Conservation (phyloP, 1,140 invertebrate genomes). For the Formica selysi region DNA sequence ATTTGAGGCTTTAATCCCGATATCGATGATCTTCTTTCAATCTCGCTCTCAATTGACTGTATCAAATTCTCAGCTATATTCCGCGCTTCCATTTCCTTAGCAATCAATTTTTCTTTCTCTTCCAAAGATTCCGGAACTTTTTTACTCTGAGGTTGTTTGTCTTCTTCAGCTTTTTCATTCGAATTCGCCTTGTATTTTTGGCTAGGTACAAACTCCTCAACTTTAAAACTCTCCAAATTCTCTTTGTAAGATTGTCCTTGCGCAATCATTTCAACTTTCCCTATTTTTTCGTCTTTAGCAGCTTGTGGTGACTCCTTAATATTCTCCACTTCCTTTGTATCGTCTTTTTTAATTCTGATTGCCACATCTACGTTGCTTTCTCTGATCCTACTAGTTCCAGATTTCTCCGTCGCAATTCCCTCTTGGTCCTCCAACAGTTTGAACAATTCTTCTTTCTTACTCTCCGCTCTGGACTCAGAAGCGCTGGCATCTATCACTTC, state of each 20-base stretch:
- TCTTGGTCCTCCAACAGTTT: conserved; percentile 77
- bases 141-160: neutral
- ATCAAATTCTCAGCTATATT: conserved; percentile 81
- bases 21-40: conserved; percentile 77
- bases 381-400: conserved; percentile 70
- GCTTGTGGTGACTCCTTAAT: neutral
- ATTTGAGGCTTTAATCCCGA: conserved; percentile 69
- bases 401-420: conserved; percentile 74
- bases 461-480: conserved; percentile 67
- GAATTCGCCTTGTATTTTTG: neutral
- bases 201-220: conserved; percentile 51
- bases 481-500: conserved; percentile 79
- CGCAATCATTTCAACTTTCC: conserved; percentile 67
- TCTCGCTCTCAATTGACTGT: conserved; percentile 82
- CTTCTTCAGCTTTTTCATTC: neutral
- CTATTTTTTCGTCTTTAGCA: neutral
- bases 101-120: conserved; percentile 72
- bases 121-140: conserved; percentile 67
- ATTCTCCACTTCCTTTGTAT: conserved; percentile 58
- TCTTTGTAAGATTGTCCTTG: conserved; percentile 77
- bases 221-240: conserved; percentile 57
- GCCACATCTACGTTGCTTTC: conserved; percentile 77
- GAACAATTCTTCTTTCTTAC: conserved; percentile 71
- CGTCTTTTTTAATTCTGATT: conserved; percentile 78
- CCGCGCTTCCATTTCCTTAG: conserved; percentile 79